Evolutionary conservation across 2,888 invertebrate species (phyloP), one percentile per base, ranked within the genome.

Genomic region (Thalpophila matura): DNA sequence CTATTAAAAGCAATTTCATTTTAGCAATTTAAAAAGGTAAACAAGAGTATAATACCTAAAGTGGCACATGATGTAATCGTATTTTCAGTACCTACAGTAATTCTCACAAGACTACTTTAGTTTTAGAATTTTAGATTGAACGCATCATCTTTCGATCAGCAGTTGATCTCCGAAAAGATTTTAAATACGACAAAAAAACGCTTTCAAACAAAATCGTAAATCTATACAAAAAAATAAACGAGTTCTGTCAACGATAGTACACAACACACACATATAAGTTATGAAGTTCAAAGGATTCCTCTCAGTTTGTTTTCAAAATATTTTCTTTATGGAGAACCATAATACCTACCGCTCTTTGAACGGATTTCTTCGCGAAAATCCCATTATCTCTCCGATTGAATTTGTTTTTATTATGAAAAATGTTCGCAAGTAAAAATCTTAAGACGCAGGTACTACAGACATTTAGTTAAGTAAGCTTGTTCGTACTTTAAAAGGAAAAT

Each of bases 311-410:
- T 73, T 56, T 63, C 61, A 22, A 68, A 77, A 73, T 73, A 73
- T 73, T 63, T 60, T 68, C 74, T 77, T 31, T 47, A 56, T 46
- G 59, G 12, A 54, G 43, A 45, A 51, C 51, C 51, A 61, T 71
- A 71, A 66, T 60, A 60, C n/a, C n/a, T 53, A 42, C 33, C 24
- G 47, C 40, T 66, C 73, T 72, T 54, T 66, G 59, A 58, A 61
- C 58, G 53, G 67, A 54, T 76, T 73, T 74, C 50, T 77, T 56
- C 46, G 50, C 4, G 45, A 56, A 77, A 59, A 77, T 67, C 57
- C 62, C 45, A 68, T 74, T 74, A 72, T 77, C 73, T 70, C 14
- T 42, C 7, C 45, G 49, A 72, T 76, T 53, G 72, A 76, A 72
- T 74, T 71, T 61, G 45, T 61, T 72, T 55, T 55, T 72, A 49